Evolutionary conservation across 1,140 invertebrate genomes (phyloP).

Genomic region (Drosophila ogumai): DNA sequence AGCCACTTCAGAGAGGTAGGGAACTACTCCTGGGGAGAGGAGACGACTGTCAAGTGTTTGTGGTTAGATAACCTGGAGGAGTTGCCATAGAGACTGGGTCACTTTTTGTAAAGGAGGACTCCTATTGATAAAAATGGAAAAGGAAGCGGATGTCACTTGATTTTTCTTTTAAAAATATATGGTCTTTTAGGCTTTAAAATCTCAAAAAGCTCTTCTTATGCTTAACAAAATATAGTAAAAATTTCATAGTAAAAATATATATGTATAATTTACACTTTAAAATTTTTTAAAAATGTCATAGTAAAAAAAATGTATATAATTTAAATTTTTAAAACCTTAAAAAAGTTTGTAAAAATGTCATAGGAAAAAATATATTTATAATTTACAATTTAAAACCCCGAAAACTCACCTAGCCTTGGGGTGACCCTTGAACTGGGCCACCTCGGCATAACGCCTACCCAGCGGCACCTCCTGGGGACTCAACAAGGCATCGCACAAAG

Average conservation of each 20-base stretch:
- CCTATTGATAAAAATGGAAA: constrained; percentile 1
- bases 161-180: not conserved
- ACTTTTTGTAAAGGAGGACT: constrained; percentile 1
- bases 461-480: constrained; percentile 84
- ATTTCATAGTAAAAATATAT: too few species aligned
- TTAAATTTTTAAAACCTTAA: not conserved
- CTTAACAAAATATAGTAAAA: too few species aligned
- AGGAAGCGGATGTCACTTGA: constrained; percentile 3
- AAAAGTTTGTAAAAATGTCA: not conserved
- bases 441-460: constrained; percentile 83
- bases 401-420: constrained; percentile 72
- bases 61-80: constrained; percentile 36
- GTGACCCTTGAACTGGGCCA: constrained; percentile 79
- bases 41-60: constrained; percentile 49
- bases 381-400: not conserved
- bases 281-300: too few species aligned
- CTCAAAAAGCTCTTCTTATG: too few species aligned
- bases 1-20: constrained; percentile 10
- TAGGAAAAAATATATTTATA: not conserved
- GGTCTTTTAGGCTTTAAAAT: not conserved
- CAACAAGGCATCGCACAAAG: constrained; percentile 65
- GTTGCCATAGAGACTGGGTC: constrained; percentile 22
- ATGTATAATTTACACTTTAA: too few species aligned
- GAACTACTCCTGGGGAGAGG: not conserved
- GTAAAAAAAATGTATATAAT: too few species aligned